A percentile compares a stretch with the other conserved stretches of the same genome.
Conservation (phyloP, 2,888 invertebrate species). For the Disparrhopalites patrizii region DNA sequence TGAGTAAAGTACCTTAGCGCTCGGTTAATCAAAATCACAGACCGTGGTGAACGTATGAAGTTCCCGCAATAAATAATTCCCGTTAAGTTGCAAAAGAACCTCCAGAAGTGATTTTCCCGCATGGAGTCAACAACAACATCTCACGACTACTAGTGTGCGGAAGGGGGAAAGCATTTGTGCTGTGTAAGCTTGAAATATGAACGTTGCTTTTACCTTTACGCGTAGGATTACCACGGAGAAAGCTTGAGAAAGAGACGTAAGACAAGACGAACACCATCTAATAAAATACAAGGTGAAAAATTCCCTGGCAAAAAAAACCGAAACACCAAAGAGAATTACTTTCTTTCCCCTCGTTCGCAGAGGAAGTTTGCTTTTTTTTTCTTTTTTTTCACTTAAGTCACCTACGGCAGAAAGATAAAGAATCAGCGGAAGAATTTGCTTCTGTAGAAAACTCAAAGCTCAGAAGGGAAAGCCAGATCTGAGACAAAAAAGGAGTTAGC, state of each 20-base stretch:
- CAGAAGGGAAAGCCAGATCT: background rate
- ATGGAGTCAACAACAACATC: no score
- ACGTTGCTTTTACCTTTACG: no score
- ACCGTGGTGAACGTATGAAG: constrained; percentile 6
- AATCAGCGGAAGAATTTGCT: background rate
- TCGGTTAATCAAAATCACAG: constrained; percentile 9
- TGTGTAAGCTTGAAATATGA: no score
- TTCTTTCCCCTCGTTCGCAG: no score
- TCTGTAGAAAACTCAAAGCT: constrained; percentile 9
- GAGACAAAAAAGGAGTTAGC: background rate
- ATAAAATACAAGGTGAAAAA: constrained; percentile 12
- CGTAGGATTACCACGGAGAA: no score
- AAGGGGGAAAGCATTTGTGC: no score
- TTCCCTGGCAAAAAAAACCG: background rate
- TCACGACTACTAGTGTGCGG: no score
- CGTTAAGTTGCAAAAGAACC: background rate
- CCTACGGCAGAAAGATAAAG: constrained; percentile 9
- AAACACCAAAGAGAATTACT: constrained; percentile 12
- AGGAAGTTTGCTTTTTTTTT: constrained; percentile 8
- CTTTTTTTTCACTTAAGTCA: constrained; percentile 11
- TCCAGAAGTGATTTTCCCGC: no score
- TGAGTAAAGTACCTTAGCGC: background rate
- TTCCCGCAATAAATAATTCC: constrained; percentile 11
- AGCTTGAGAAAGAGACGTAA: background rate
- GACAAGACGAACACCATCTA: background rate